These are phyloP conservation scores for Doryteuthis pealeii DNA, from an alignment of 1,140 invertebrate genomes.

Conservation along the genomic window DNA sequence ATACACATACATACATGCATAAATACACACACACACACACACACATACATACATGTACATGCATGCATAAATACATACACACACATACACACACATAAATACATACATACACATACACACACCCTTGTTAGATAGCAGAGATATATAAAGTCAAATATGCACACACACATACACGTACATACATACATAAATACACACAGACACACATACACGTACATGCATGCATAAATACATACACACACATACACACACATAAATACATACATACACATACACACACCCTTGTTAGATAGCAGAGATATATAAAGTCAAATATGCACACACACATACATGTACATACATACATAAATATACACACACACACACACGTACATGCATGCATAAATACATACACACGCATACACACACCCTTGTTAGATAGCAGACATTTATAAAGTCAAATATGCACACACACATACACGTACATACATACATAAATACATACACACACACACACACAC, in stretches of 20 bases:
- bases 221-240: background rate
- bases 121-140: too few relatives aligned
- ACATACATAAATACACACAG: too few relatives aligned
- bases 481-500: background rate
- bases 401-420: background rate
- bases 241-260: background rate
- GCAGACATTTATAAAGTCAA: background rate
- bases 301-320: background rate
- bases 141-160: too few relatives aligned
- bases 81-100: background rate
- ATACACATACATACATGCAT: background rate
- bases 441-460: background rate
- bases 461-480: background rate
- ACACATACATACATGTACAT: background rate
- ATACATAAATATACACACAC: background rate
- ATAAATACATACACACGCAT: background rate
- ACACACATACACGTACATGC: too few relatives aligned
- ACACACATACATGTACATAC: background rate
- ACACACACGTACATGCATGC: background rate
- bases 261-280: background rate
- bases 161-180: too few relatives aligned
- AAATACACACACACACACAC: background rate
- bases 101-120: too few relatives aligned
- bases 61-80: background rate
- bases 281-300: too few relatives aligned